Percentiles rank a stretch among this genome's conserved stretches.
These are phyloP conservation scores for Drosophila bocqueti DNA, from an alignment of 1,140 invertebrate species.

Conservation along the genomic window DNA sequence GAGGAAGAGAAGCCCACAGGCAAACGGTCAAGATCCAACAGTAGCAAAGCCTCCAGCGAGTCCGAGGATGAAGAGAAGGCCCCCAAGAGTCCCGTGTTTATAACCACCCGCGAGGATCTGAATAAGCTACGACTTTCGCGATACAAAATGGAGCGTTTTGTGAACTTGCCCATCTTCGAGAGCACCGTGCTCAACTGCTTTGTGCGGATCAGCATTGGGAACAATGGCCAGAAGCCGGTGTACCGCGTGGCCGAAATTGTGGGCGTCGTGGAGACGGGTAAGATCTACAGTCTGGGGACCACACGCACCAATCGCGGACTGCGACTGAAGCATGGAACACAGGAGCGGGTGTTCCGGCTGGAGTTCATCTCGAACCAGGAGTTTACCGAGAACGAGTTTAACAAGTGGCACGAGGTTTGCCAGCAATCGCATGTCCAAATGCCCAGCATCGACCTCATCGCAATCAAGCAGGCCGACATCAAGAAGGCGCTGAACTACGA, in stretches of 20 bases:
- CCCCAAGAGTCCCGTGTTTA: slow-evolving; percentile 88
- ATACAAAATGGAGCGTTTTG: slow-evolving; percentile 96
- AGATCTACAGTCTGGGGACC: slow-evolving; percentile 95
- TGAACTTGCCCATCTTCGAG: slow-evolving; percentile 98
- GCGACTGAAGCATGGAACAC: slow-evolving; percentile 92
- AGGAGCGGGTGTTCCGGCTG: slow-evolving; percentile 96
- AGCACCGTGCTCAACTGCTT: slow-evolving; percentile 96
- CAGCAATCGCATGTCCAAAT: slow-evolving; percentile 90
- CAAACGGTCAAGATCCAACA: slow-evolving; percentile 84
- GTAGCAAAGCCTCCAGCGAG: slow-evolving; percentile 86
- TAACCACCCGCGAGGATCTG: slow-evolving; percentile 92
- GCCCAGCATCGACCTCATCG: slow-evolving; percentile 93
- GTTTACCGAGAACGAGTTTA: slow-evolving; percentile 96
- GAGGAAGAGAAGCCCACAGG: slow-evolving; percentile 85
- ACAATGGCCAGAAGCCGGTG: slow-evolving; percentile 91
- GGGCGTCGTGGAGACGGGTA: slow-evolving; percentile 97
- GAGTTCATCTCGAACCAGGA: slow-evolving; percentile 99
- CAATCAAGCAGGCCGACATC: slow-evolving; percentile 95
- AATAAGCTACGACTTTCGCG: slow-evolving; percentile 95
- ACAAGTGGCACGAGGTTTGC: slow-evolving; percentile 96
- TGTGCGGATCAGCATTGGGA: slow-evolving; percentile 98
- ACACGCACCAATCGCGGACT: slow-evolving; percentile 97
- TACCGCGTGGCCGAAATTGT: slow-evolving; percentile 98
- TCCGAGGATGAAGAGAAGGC: slow-evolving; percentile 85
- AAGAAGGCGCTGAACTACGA: slow-evolving; percentile 95